Evolutionary conservation across 1,140 invertebrate species (phyloP).

Genomic region (Argopecten irradians): DNA sequence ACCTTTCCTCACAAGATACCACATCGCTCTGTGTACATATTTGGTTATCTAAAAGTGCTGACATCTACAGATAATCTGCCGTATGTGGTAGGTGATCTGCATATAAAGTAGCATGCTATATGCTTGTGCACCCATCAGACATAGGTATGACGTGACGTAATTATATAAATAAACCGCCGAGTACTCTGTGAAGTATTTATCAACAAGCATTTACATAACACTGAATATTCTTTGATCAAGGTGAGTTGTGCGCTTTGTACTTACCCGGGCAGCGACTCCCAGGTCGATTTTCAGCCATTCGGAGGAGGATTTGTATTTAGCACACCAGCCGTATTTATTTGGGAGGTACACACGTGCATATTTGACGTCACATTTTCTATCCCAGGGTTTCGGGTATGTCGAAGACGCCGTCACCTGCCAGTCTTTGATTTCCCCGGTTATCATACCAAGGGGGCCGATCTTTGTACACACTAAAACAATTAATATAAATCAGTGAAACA

Average conservation of each 20-base stretch:
- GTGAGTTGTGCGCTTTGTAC: conserved; percentile 31
- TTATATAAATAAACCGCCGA: background rate
- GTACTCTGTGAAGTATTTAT: background rate
- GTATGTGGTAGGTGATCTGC: background rate
- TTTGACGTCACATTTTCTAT: conserved; percentile 79
- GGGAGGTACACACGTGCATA: conserved; percentile 80
- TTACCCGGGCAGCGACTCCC: conserved; percentile 79
- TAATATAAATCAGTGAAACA: too few species aligned
- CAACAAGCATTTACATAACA: background rate
- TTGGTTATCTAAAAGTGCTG: background rate
- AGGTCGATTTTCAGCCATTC: conserved; percentile 81
- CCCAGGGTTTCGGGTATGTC: conserved; percentile 77
- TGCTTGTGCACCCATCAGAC: background rate
- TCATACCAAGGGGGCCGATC: conserved; percentile 79
- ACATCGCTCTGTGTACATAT: background rate
- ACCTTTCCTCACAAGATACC: too few species aligned
- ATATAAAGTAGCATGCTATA: background rate
- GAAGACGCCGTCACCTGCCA: conserved; percentile 82
- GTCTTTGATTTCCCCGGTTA: conserved; percentile 80
- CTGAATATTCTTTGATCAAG: background rate
- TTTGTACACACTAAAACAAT: conserved; percentile 73
- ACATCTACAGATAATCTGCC: background rate
- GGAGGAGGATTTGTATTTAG: conserved; percentile 78
- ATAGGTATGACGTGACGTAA: background rate
- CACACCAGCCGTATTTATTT: conserved; percentile 79